Evolutionary conservation across 1,140 invertebrate genomes (phyloP).

Genomic region (Hylaeus anthracinus): DNA sequence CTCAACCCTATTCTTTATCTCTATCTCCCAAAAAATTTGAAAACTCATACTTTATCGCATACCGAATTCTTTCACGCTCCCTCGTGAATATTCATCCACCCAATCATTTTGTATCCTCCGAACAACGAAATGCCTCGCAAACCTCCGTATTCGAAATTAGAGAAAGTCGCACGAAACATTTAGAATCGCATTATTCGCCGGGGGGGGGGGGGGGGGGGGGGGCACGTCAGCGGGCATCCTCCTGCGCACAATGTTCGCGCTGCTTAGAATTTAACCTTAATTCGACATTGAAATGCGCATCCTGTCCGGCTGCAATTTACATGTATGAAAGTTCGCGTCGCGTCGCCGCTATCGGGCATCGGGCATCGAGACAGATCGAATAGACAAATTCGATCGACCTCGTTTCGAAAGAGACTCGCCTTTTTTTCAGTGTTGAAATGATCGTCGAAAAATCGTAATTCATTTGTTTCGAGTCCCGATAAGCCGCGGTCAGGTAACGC

Average conservation of each 20-base stretch:
- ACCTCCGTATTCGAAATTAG: no score
- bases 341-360: not conserved
- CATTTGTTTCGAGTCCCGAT: conserved; percentile 46
- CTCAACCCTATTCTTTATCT: no score
- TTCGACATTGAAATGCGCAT: conserved; percentile 44
- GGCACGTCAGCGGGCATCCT: not conserved
- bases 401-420: conserved; percentile 25
- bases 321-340: conserved; percentile 21
- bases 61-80: no score
- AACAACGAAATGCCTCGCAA: no score
- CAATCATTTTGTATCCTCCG: no score
- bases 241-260: not conserved
- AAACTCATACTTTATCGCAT: no score
- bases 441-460: conserved; percentile 52
- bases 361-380: conserved; percentile 31
- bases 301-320: conserved; percentile 24
- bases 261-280: conserved; percentile 46
- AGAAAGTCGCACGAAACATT: no score
- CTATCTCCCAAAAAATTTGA: no score
- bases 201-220: no score
- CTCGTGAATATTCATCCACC: no score
- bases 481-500: conserved; percentile 45
- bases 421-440: conserved; percentile 8
- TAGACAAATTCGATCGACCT: conserved; percentile 43
- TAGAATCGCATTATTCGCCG: no score